Conservation (phyloP, 2,888 invertebrate genomes). For the Adelognathus sp. region DNA sequence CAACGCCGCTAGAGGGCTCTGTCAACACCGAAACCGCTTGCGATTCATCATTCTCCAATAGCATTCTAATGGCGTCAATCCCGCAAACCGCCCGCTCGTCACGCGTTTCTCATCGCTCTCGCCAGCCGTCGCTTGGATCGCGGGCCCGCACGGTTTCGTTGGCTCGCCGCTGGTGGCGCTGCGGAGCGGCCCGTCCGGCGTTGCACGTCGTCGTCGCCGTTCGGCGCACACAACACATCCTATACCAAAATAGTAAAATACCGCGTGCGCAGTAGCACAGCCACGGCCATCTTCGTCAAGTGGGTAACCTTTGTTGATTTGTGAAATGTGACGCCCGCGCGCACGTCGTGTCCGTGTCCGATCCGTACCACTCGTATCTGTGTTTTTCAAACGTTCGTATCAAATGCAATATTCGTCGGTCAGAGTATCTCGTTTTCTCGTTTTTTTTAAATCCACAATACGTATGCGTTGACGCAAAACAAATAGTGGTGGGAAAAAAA, state of each 20-base stretch:
- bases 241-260: conserved; percentile 62
- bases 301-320: conserved; percentile 81
- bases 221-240: conserved; percentile 50
- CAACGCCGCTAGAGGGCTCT: neutral
- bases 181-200: neutral
- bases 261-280: conserved; percentile 67
- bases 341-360: conserved; percentile 56
- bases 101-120: neutral
- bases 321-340: conserved; percentile 79
- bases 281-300: conserved; percentile 80
- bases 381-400: neutral
- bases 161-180: conserved; percentile 10
- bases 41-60: neutral
- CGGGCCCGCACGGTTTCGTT: conserved; percentile 24
- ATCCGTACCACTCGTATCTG: conserved; percentile 34
- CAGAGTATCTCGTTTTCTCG: neutral
- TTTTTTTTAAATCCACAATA: neutral
- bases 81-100: neutral
- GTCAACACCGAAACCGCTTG: neutral
- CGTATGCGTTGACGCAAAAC: neutral
- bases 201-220: conserved; percentile 21
- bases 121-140: conserved; percentile 2
- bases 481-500: neutral
- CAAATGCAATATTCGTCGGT: neutral
- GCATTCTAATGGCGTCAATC: too few species aligned